Percentiles rank a stretch among this genome's conserved stretches.
Evolutionary conservation across 53 echinoderm and acorn worm species (phyloP).

Genomic region (Echinarachnius parma): DNA sequence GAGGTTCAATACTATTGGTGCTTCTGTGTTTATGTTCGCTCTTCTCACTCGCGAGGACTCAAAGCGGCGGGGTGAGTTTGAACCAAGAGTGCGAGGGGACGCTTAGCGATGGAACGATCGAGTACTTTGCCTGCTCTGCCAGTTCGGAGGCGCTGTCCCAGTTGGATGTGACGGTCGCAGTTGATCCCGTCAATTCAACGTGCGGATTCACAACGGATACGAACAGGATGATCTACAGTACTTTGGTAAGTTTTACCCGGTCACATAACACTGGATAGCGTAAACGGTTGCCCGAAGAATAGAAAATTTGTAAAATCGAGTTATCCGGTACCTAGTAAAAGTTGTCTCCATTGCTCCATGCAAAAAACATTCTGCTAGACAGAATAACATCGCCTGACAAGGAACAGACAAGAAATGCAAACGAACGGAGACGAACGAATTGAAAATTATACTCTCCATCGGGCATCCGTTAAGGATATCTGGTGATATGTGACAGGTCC

Average conservation of each 20-base stretch:
- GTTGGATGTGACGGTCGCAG: constrained; percentile 42
- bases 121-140: constrained; percentile 66
- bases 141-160: constrained; percentile 58
- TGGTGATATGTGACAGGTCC: too few species aligned
- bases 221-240: constrained; percentile 53
- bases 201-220: constrained; percentile 63
- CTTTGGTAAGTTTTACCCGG: constrained; percentile 73
- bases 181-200: constrained; percentile 77
- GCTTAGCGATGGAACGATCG: constrained; percentile 50
- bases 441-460: too few species aligned
- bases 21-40: constrained; percentile 18
- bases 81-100: constrained; percentile 59
- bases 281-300: too few species aligned
- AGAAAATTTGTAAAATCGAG: too few species aligned
- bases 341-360: too few species aligned
- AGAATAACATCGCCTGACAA: too few species aligned
- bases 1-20: background rate
- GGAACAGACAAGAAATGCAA: too few species aligned
- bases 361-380: too few species aligned
- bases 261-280: too few species aligned
- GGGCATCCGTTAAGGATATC: too few species aligned
- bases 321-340: too few species aligned
- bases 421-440: too few species aligned
- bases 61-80: constrained; percentile 25
- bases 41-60: constrained; percentile 21